Conservation (phyloP, 1,140 invertebrate genomes). For the Mya arenaria region DNA sequence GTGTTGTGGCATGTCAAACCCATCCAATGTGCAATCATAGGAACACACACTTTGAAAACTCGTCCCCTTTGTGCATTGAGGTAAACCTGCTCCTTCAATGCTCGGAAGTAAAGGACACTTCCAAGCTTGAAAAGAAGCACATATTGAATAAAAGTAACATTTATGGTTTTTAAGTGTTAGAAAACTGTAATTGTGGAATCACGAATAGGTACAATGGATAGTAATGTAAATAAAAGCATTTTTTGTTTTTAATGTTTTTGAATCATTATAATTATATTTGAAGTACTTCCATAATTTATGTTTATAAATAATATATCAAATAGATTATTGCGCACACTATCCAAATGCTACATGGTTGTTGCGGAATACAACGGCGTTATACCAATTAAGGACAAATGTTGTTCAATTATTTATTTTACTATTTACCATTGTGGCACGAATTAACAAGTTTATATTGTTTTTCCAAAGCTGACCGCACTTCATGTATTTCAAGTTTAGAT, state of each 20-base stretch:
- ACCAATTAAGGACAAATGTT: too few species aligned
- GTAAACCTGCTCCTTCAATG: not conserved
- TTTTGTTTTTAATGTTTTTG: not conserved
- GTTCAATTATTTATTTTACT: too few species aligned
- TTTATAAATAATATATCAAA: too few species aligned
- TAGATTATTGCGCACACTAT: too few species aligned
- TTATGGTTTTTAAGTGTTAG: not conserved
- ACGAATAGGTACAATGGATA: not conserved
- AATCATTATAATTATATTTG: not conserved
- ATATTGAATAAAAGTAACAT: not conserved
- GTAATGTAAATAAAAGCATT: not conserved
- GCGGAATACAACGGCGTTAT: too few species aligned
- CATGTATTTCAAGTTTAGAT: too few species aligned
- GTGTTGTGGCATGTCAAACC: slow-evolving; percentile 29
- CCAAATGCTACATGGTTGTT: too few species aligned
- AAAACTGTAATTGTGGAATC: not conserved
- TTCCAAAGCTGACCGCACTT: too few species aligned
- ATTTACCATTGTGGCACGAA: too few species aligned
- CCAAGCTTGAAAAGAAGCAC: not conserved
- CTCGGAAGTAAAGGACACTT: not conserved
- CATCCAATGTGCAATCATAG: not conserved
- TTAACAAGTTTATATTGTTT: too few species aligned
- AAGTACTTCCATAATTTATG: not conserved
- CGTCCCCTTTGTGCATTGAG: slow-evolving; percentile 10
- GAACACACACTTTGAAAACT: slow-evolving; percentile 17